phyloP scores from a whole-genome alignment of 2,797 vertebrate genomes.

The Phalanger gymnotis region DNA sequence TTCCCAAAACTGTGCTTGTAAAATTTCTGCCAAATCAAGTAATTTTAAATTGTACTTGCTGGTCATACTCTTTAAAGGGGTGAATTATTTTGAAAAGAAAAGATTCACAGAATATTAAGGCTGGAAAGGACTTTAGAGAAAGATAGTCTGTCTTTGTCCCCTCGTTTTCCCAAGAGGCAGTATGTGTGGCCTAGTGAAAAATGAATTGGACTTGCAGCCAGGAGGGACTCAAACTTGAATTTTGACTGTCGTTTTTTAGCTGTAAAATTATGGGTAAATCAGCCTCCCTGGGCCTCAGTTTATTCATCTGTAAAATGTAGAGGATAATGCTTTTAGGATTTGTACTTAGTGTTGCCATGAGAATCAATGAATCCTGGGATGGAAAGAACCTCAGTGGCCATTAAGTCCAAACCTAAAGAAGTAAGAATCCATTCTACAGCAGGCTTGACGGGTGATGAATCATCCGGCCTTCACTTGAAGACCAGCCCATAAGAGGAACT shows the following conservation, averaged over 20 bases:
- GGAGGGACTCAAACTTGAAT: background rate
- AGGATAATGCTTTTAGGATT: background rate
- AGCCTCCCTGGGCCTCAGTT: background rate
- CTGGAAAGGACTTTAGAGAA: background rate
- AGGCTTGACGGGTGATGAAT: background rate
- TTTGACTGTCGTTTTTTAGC: background rate
- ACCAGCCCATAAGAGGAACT: background rate
- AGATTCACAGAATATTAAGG: background rate
- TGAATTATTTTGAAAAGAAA: conserved; percentile 4
- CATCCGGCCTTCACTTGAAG: background rate
- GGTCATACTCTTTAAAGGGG: background rate
- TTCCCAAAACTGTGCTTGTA: background rate
- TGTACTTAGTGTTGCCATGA: background rate
- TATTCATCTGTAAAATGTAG: background rate
- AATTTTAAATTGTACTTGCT: conserved; percentile 31
- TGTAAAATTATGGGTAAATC: background rate
- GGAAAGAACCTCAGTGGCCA: background rate
- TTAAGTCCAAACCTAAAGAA: background rate
- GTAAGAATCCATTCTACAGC: background rate
- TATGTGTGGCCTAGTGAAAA: background rate
- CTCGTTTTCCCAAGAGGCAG: background rate
- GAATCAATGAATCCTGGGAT: background rate
- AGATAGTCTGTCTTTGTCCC: background rate
- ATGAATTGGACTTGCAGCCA: background rate
- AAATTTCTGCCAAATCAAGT: background rate